Evolutionary conservation across 92 coral and sea anemone genomes (phyloP).

Genomic region (Bergia sp.): DNA sequence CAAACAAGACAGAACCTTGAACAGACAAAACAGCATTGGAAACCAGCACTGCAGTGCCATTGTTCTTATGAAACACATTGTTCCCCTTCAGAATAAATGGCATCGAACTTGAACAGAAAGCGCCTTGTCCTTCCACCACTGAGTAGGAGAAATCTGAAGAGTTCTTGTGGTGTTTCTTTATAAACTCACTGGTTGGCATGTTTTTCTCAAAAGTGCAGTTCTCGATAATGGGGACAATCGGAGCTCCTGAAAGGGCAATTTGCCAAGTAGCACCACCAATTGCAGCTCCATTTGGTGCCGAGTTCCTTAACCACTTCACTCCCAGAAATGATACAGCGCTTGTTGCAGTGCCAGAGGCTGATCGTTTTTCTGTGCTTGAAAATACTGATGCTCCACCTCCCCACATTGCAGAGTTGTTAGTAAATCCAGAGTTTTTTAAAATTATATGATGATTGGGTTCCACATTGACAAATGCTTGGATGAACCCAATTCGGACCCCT

Average conservation of each 20-base stretch:
- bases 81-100: conserved; percentile 51
- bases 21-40: conserved; percentile 62
- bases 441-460: conserved; percentile 52
- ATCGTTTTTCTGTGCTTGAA: conserved; percentile 44
- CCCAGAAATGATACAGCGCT: conserved; percentile 49
- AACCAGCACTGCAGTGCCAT: conserved; percentile 62
- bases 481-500: conserved; percentile 58
- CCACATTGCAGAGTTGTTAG: conserved; percentile 55
- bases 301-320: conserved; percentile 50
- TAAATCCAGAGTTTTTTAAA: conserved; percentile 36
- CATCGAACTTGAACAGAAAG: conserved; percentile 59
- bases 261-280: conserved; percentile 66
- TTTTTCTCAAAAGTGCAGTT: conserved; percentile 43
- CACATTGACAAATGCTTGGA: conserved; percentile 48
- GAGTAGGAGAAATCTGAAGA: conserved; percentile 50
- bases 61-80: conserved; percentile 50
- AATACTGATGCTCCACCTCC: conserved; percentile 59
- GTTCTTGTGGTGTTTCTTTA: not conserved
- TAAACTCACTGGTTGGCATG: conserved; percentile 29
- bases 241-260: conserved; percentile 56
- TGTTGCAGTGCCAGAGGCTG: conserved; percentile 48
- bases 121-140: conserved; percentile 57
- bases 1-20: conserved; percentile 55
- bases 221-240: conserved; percentile 42
- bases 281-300: conserved; percentile 64